These are phyloP conservation scores for Thalassoma bifasciatum DNA, from an alignment of 2,113 vertebrate genomes.

Conservation along the genomic window DNA sequence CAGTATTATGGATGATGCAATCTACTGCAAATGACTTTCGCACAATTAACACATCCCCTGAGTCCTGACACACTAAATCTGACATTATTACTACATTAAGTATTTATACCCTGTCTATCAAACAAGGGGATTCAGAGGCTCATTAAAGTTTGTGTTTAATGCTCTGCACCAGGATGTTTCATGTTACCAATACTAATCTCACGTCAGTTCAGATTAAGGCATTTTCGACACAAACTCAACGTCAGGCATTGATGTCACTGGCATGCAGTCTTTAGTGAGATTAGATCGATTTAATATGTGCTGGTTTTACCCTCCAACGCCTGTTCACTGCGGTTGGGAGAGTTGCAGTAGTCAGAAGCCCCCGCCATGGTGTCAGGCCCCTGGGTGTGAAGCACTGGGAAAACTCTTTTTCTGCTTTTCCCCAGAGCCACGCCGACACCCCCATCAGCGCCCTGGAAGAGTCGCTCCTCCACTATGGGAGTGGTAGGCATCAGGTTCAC, in stretches of 20 bases:
- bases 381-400: constrained; percentile 86
- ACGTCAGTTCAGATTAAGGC: background rate
- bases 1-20: constrained; percentile 56
- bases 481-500: constrained; percentile 90
- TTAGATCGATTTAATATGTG: background rate
- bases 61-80: constrained; percentile 46
- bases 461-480: constrained; percentile 80
- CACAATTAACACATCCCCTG: constrained; percentile 38
- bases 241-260: background rate
- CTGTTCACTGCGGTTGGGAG: constrained; percentile 88
- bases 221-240: background rate
- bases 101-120: constrained; percentile 34
- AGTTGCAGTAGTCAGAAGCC: constrained; percentile 92
- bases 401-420: constrained; percentile 93
- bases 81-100: constrained; percentile 48
- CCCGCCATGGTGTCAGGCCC: constrained; percentile 88
- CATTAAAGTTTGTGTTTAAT: background rate
- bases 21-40: constrained; percentile 33
- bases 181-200: background rate
- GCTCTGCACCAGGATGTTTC: background rate
- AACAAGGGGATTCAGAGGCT: background rate
- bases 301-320: constrained; percentile 91
- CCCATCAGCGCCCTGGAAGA: constrained; percentile 49
- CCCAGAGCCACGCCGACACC: constrained; percentile 42
- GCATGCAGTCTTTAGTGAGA: background rate